These are phyloP conservation scores for Panulirus ornatus DNA, from an alignment of 1,140 invertebrate species.

Conservation along the genomic window DNA sequence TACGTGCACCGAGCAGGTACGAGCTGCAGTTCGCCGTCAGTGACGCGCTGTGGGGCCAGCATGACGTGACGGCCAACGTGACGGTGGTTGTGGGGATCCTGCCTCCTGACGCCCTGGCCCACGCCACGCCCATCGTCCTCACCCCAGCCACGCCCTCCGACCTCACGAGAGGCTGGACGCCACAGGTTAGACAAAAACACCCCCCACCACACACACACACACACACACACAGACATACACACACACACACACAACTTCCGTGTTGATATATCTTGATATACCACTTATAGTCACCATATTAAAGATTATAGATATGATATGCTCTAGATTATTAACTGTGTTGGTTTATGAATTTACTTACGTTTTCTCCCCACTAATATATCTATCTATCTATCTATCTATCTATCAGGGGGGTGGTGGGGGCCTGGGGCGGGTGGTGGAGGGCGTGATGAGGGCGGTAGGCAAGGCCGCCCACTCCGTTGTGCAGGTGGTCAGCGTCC, in stretches of 20 bases:
- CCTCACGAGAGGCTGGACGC: constrained; percentile 4
- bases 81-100: constrained; percentile 1
- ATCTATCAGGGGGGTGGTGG: constrained; percentile 37
- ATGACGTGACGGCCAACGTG: constrained; percentile 20
- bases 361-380: too few relatives aligned
- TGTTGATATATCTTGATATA: too few relatives aligned
- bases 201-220: too few relatives aligned
- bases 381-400: too few relatives aligned
- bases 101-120: neutral
- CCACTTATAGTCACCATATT: too few relatives aligned
- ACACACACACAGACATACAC: too few relatives aligned
- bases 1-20: neutral
- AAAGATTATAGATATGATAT: too few relatives aligned
- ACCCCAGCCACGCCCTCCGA: neutral
- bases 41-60: neutral
- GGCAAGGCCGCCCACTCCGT: neutral
- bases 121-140: constrained; percentile 9
- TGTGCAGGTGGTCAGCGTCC: constrained; percentile 44
- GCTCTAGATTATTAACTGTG: too few relatives aligned
- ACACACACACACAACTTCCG: too few relatives aligned
- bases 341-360: too few relatives aligned
- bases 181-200: too few relatives aligned
- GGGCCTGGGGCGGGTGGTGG: constrained; percentile 19
- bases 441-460: constrained; percentile 19
- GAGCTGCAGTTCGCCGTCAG: constrained; percentile 17